Evolutionary conservation across 2,797 vertebrate genomes (phyloP).

Genomic region (Salarias fasciatus): DNA sequence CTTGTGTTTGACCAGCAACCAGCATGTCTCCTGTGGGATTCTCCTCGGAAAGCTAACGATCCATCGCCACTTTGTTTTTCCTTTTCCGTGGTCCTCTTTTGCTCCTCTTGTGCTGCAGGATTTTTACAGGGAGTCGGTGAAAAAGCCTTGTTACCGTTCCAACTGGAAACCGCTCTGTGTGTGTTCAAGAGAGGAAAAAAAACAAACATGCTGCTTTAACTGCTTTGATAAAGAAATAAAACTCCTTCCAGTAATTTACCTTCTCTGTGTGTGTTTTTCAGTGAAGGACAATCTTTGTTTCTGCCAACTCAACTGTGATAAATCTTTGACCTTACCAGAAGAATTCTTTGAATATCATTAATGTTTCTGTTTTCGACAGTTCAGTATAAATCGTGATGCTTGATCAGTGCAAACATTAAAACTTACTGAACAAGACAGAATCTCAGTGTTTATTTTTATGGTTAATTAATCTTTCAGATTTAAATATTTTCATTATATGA

Average conservation of each 20-base stretch:
- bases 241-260: conserved; percentile 65
- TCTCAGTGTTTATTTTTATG: no score
- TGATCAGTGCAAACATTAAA: no score
- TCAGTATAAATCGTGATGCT: no score
- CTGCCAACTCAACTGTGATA: no score
- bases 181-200: conserved; percentile 47
- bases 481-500: no score
- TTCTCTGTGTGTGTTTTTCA: conserved; percentile 12
- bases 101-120: conserved; percentile 63
- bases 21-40: conserved; percentile 50
- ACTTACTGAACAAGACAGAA: no score
- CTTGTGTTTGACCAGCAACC: conserved; percentile 55
- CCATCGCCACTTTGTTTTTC: conserved; percentile 25
- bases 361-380: no score
- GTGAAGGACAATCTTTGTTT: conserved; percentile 3
- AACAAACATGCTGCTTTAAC: conserved; percentile 73
- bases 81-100: conserved; percentile 46
- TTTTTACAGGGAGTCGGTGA: conserved; percentile 52
- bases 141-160: conserved; percentile 69
- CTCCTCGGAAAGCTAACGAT: conserved; percentile 32
- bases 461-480: no score
- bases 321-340: no score
- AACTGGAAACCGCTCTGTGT: conserved; percentile 67
- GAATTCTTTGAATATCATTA: no score
- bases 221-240: conserved; percentile 84